Evolutionary conservation across 2,797 vertebrate genomes (phyloP), one percentile per base, ranked within the genome.

Genomic region (Balearica regulorum): DNA sequence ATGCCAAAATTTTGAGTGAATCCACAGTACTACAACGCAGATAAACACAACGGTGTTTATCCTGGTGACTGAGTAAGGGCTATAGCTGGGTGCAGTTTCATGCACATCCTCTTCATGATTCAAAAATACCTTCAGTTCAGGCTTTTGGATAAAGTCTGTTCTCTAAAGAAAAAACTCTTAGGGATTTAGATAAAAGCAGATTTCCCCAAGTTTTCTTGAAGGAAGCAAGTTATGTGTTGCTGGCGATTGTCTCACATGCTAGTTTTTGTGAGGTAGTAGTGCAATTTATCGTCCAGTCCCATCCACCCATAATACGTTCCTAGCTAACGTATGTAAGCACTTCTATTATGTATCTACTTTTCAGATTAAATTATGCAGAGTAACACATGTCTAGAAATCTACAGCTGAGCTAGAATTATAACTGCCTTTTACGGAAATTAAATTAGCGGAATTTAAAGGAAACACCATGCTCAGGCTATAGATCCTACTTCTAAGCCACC

Each of bases 11-110:
- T 73, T 49, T 13, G 2, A 33, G 6, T 11, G 7, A 62, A 13
- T 25, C 19, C 2, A 5, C 21, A 35, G 8, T 16, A 44, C 18
- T 33, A 13, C 8, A 44, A 18, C 0, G 0, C 58, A 16, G 8
- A 57, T 35, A 60, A 88, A 28, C 31, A 60, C 25, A 60, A 37
- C 48, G 46, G 11, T n/a, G n/a, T n/a, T n/a, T 11, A 15, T 70
- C 18, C 71, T 48, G 16, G 25, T 66, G n/a, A 48, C 33, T 44
- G 16, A 35, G 8, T 41, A 25, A 62, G 22, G 62, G 14, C 24
- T 68, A 20, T 39, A 44, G 28, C 19, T 41, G 14, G 1, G 8
- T 41, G 26, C 12, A 25, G 6, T 28, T 62, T 55, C 1, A 0
- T 3, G 11, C 29, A 60, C 4, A 43, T 0, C 0, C 3, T 35